Conservation (phyloP, 1,140 invertebrate species). For the Drosophila littoralis region DNA sequence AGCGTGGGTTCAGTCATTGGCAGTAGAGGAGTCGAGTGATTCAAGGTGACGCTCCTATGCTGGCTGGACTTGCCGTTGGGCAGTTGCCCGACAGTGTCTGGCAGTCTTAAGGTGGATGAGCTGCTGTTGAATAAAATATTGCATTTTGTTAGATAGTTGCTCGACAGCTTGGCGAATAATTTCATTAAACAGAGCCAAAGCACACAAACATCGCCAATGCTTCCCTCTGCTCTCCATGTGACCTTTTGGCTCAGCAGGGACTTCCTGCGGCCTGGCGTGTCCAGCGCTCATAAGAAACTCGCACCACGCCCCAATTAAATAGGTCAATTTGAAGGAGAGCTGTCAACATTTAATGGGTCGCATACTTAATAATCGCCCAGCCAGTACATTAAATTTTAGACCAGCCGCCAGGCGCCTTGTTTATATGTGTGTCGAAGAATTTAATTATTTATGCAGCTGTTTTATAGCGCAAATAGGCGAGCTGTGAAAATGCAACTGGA, state of each 20-base stretch:
- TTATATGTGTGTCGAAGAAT: background rate
- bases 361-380: constrained; percentile 18
- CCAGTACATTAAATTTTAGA: constrained; percentile 2
- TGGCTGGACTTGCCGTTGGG: constrained; percentile 56
- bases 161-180: background rate
- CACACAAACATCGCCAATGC: background rate
- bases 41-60: constrained; percentile 24
- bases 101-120: constrained; percentile 61
- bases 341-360: constrained; percentile 30
- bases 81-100: constrained; percentile 40
- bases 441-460: constrained; percentile 3
- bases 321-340: constrained; percentile 46
- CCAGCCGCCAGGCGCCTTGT: constrained; percentile 6
- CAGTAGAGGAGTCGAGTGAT: constrained; percentile 60
- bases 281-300: constrained; percentile 17
- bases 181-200: constrained; percentile 9
- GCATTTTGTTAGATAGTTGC: background rate
- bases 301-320: constrained; percentile 27
- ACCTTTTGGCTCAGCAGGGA: constrained; percentile 18
- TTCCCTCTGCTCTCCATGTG: constrained; percentile 6
- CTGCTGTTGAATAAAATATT: constrained; percentile 37
- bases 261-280: constrained; percentile 40
- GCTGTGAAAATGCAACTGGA: constrained; percentile 14
- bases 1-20: constrained; percentile 66
- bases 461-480: background rate